Conservation (phyloP, 1,140 invertebrate genomes). For the Branchinecta lynchi region DNA sequence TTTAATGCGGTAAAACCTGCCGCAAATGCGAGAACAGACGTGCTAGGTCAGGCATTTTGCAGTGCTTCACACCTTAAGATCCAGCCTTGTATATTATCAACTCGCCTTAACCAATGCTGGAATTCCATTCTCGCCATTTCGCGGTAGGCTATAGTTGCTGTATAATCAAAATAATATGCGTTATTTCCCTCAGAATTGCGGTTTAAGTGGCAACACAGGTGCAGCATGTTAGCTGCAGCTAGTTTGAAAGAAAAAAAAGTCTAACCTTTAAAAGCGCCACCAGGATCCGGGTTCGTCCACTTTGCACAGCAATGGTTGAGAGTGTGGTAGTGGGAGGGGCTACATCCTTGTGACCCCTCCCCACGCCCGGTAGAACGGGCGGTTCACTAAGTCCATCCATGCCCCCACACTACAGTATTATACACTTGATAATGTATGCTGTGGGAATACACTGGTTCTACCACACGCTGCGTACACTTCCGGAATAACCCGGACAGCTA, state of each 20-base stretch:
- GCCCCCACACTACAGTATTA: too few species aligned
- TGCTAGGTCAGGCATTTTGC: too few species aligned
- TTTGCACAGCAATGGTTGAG: slow-evolving; percentile 77
- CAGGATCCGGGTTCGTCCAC: slow-evolving; percentile 66
- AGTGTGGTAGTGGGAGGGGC: slow-evolving; percentile 57
- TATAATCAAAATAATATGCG: not conserved
- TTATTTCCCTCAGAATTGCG: not conserved
- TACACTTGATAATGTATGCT: too few species aligned
- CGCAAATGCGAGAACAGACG: too few species aligned
- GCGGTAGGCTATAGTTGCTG: not conserved
- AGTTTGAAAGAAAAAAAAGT: slow-evolving; percentile 21
- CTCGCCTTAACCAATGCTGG: not conserved
- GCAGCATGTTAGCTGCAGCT: not conserved
- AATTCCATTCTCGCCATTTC: not conserved
- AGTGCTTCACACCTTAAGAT: not conserved
- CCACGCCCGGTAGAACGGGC: not conserved
- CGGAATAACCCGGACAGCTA: too few species aligned
- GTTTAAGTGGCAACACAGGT: not conserved
- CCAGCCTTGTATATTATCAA: not conserved
- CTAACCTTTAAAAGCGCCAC: slow-evolving; percentile 77
- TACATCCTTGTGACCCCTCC: not conserved
- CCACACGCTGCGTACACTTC: too few species aligned
- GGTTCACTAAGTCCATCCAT: too few species aligned
- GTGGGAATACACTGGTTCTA: too few species aligned
- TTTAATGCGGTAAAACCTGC: too few species aligned